Conservation (phyloP, 1,140 invertebrate species). For the Yoshiicerus persimilis region DNA sequence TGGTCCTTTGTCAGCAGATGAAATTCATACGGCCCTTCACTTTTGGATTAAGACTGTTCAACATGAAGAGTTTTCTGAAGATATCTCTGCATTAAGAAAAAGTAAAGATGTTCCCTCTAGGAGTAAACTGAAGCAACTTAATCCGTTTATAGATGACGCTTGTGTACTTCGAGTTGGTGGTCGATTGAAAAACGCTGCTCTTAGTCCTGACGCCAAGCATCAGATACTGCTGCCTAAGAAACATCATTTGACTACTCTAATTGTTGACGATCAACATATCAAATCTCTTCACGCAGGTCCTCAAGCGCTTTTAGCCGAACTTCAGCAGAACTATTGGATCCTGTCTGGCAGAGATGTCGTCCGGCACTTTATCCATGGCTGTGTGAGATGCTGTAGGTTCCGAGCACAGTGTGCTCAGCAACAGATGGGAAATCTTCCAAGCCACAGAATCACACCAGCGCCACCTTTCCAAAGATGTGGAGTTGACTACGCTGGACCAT, state of each 20-base stretch:
- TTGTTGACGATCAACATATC: slow-evolving; percentile 52
- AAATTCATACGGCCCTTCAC: no score
- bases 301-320: slow-evolving; percentile 46
- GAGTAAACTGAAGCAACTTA: not conserved
- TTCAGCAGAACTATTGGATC: slow-evolving; percentile 48
- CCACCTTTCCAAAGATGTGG: slow-evolving; percentile 51
- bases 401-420: slow-evolving; percentile 36
- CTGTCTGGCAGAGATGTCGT: not conserved
- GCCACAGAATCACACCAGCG: slow-evolving; percentile 43
- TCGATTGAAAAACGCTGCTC: not conserved
- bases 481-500: slow-evolving; percentile 55
- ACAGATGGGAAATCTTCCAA: slow-evolving; percentile 52
- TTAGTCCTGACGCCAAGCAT: not conserved
- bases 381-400: slow-evolving; percentile 45
- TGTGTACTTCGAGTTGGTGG: not conserved
- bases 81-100: not conserved
- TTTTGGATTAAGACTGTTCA: not conserved
- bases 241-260: slow-evolving; percentile 49
- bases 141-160: not conserved
- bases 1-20: not conserved
- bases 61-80: not conserved
- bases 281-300: slow-evolving; percentile 52
- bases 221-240: not conserved
- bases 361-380: slow-evolving; percentile 1
- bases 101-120: not conserved